phyloP scores from a whole-genome alignment of 2,797 vertebrate species.

The Staurois parvus region DNA sequence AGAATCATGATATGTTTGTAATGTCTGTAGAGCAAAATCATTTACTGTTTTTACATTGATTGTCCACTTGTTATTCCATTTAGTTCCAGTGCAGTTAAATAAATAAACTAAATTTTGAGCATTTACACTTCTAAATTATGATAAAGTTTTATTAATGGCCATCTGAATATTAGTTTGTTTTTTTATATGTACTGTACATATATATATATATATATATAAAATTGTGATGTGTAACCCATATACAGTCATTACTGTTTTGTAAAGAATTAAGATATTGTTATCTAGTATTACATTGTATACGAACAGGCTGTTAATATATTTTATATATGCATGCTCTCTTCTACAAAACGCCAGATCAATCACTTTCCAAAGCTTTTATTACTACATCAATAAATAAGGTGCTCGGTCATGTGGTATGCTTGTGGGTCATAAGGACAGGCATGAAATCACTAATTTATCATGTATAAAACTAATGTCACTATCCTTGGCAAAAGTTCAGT shows the following conservation, averaged over 20 bases:
- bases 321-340: background rate
- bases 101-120: no score
- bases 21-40: no score
- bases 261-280: background rate
- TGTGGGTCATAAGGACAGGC: conserved; percentile 2
- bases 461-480: conserved; percentile 2
- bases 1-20: no score
- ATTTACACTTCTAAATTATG: no score
- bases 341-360: background rate
- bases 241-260: background rate
- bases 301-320: background rate
- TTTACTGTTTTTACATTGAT: no score
- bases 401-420: background rate
- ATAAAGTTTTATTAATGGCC: no score
- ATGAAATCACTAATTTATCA: conserved; percentile 23
- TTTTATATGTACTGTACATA: no score
- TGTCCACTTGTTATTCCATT: no score
- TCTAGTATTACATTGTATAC: background rate
- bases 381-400: conserved; percentile 23
- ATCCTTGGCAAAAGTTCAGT: background rate
- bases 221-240: background rate
- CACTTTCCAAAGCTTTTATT: conserved; percentile 25
- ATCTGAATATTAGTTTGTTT: no score
- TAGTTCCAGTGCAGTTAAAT: no score
- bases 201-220: no score